phyloP scores from a whole-genome alignment of 2,113 vertebrate species.

The Machaerirhynchus nigripectus region DNA sequence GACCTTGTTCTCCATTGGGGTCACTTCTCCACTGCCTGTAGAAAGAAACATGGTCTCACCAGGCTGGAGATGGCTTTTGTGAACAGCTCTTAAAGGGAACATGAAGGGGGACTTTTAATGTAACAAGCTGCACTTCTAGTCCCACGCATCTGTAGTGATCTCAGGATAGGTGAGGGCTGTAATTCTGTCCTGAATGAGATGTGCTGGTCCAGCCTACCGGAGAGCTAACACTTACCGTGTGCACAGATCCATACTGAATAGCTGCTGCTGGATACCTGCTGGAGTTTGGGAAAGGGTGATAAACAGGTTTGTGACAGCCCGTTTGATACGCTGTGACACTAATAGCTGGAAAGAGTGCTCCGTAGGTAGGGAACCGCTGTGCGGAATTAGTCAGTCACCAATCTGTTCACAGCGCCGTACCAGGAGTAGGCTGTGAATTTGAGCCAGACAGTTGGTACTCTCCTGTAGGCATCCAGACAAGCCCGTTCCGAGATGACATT shows the following conservation, averaged over 20 bases:
- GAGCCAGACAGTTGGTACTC: constrained; percentile 19
- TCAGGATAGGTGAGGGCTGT: background rate
- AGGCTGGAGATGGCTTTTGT: background rate
- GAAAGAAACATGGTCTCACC: background rate
- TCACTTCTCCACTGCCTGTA: background rate
- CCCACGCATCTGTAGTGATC: background rate
- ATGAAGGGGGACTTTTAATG: background rate
- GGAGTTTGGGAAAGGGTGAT: background rate
- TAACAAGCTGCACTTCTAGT: background rate
- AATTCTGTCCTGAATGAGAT: background rate
- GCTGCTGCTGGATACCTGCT: background rate
- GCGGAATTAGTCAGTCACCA: constrained; percentile 3
- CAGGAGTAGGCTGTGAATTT: background rate
- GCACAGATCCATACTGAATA: background rate
- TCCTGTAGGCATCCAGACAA: constrained; percentile 33
- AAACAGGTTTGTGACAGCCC: constrained; percentile 13
- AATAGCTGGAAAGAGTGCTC: background rate
- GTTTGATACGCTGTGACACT: background rate
- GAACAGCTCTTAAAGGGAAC: background rate
- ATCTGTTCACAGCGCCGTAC: background rate
- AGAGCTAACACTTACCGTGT: rapidly evolving
- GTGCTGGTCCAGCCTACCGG: background rate
- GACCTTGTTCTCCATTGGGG: background rate
- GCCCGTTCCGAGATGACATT: constrained; percentile 50
- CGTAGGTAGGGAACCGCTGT: background rate